A percentile compares a stretch with the other conserved stretches of the same genome.
Conservation (phyloP, 2,797 vertebrate species). For the Aselliscus stoliczkanus region DNA sequence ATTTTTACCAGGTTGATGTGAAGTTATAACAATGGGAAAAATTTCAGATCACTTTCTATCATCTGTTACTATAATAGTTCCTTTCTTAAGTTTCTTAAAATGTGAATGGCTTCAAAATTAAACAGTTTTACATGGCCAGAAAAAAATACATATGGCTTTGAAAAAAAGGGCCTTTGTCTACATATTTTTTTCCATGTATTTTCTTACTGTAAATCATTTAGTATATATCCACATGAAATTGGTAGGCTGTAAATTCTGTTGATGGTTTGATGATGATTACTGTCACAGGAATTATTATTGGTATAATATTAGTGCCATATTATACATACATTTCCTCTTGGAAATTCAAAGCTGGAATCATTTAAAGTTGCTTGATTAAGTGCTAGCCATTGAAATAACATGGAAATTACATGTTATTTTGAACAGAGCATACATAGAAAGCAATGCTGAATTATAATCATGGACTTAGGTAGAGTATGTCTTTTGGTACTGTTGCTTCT, state of each 20-base stretch:
- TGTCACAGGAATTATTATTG: not conserved
- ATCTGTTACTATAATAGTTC: not conserved
- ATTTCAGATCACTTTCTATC: not conserved
- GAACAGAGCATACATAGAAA: not conserved
- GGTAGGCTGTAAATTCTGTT: not conserved
- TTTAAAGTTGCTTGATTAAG: not conserved
- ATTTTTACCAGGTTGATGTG: not conserved
- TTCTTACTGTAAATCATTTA: not conserved
- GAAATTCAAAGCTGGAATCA: not conserved
- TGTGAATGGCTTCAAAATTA: not conserved
- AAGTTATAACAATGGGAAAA: not conserved
- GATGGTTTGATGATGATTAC: not conserved
- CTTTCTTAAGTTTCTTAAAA: not conserved
- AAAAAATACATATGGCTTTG: not conserved
- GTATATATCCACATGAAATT: not conserved
- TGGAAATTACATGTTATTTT: not conserved
- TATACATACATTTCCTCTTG: not conserved
- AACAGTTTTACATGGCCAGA: not conserved
- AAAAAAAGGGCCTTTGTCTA: not conserved
- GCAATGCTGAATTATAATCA: not conserved
- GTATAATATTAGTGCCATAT: not conserved
- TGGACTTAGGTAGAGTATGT: not conserved
- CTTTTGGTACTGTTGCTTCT: not conserved
- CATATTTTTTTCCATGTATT: not conserved
- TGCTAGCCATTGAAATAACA: not conserved